A percentile compares a stretch with the other conserved stretches of the same genome.
Evolutionary conservation across 2,797 vertebrate genomes (phyloP).

Genomic region (Coilia nasus): DNA sequence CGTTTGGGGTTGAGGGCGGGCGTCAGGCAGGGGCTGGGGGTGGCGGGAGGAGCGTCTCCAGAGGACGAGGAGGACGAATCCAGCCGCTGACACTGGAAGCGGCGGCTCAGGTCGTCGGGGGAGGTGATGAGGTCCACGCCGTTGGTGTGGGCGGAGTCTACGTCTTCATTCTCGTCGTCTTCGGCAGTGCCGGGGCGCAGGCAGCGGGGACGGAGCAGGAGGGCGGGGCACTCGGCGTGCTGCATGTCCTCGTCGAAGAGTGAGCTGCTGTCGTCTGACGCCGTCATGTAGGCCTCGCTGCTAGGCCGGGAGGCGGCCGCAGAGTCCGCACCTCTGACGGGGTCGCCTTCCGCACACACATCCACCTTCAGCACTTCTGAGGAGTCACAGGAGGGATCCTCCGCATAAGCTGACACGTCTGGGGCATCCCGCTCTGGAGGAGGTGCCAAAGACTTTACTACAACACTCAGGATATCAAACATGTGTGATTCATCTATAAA

Average conservation of each 20-base stretch:
- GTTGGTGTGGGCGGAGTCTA: not conserved
- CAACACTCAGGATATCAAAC: not conserved
- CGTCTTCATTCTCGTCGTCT: slow-evolving; percentile 25
- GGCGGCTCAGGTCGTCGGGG: slow-evolving; percentile 88
- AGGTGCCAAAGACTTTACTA: not conserved
- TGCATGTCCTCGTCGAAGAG: slow-evolving; percentile 90
- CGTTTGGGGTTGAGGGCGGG: slow-evolving; percentile 81
- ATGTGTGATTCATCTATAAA: not conserved
- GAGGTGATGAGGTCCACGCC: not conserved
- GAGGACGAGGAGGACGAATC: slow-evolving; percentile 87
- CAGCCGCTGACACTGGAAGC: slow-evolving; percentile 86
- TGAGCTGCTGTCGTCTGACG: slow-evolving; percentile 93
- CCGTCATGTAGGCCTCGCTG: slow-evolving; percentile 88
- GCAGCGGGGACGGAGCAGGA: slow-evolving; percentile 53
- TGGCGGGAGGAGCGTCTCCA: slow-evolving; percentile 72
- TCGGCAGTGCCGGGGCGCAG: slow-evolving; percentile 34
- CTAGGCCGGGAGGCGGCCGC: slow-evolving; percentile 68
- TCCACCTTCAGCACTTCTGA: slow-evolving; percentile 30
- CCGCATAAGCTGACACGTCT: not conserved
- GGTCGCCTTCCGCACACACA: slow-evolving; percentile 73
- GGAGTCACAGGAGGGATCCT: not conserved
- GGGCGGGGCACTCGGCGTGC: slow-evolving; percentile 70
- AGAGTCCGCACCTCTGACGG: slow-evolving; percentile 62
- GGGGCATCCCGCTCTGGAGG: not conserved
- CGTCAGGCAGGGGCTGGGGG: slow-evolving; percentile 81